Percentiles rank a stretch among this genome's conserved stretches.
These are phyloP conservation scores for Pelagia noctiluca DNA, from an alignment of 30 jellyfish, hydroid and myxozoan species.

Conservation along the genomic window DNA sequence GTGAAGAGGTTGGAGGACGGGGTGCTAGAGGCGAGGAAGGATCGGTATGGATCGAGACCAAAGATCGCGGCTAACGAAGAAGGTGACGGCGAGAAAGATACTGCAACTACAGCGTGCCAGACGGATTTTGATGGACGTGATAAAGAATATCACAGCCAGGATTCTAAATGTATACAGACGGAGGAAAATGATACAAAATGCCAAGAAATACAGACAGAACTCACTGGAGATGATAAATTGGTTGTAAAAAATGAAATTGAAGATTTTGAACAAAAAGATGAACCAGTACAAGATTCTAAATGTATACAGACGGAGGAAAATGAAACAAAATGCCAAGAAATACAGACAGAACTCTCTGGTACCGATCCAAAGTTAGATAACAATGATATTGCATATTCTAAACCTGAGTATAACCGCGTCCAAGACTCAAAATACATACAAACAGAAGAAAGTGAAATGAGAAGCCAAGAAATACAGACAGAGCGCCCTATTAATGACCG, in stretches of 20 bases:
- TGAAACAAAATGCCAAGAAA: background rate
- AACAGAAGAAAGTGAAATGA: background rate
- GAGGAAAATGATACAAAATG: background rate
- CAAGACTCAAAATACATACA: background rate
- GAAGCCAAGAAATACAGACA: background rate
- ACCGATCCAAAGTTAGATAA: too few relatives aligned
- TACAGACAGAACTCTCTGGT: too few relatives aligned
- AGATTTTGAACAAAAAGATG: background rate
- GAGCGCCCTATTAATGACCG: background rate
- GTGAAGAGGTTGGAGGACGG: conserved; percentile 57
- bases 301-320: background rate
- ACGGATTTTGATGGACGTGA: background rate
- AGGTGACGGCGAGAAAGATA: background rate
- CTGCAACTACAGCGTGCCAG: background rate
- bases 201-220: background rate
- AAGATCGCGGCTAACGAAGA: conserved; percentile 10
- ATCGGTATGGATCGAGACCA: conserved; percentile 31
- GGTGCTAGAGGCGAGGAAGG: too few relatives aligned
- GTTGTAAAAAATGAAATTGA: background rate
- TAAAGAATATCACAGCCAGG: background rate
- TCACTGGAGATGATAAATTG: background rate
- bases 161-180: background rate
- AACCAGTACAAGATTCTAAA: background rate
- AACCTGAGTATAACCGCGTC: too few relatives aligned
- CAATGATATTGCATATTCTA: too few relatives aligned